phyloP scores from a whole-genome alignment of 2,797 vertebrate genomes.

The Glyptemys insculpta region DNA sequence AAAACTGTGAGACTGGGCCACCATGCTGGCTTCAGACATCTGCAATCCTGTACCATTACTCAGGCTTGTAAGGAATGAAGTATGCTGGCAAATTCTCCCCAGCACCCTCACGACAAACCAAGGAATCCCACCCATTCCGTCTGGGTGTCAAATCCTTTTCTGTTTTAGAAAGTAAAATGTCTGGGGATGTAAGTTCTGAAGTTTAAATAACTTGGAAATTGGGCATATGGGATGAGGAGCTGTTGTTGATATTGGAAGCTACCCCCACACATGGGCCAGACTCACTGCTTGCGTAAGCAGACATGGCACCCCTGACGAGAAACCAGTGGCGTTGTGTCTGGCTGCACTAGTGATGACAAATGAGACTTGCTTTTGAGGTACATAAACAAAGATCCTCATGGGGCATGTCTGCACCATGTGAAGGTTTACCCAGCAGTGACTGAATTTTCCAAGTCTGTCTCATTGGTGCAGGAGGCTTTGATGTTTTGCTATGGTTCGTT shows the following conservation, averaged over 20 bases:
- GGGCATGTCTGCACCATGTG: neutral
- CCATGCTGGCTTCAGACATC: neutral
- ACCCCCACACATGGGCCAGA: rapidly evolving
- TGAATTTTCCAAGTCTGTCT: neutral
- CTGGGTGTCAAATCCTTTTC: neutral
- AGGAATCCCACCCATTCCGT: neutral
- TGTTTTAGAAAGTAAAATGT: neutral
- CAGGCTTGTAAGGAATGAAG: neutral
- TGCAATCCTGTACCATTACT: neutral
- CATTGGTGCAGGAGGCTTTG: neutral
- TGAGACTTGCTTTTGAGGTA: too few relatives aligned
- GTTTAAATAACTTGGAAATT: neutral
- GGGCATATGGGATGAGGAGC: neutral
- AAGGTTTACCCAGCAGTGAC: neutral
- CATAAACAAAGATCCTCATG: rapidly evolving
- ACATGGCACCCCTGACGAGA: rapidly evolving
- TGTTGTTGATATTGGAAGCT: neutral
- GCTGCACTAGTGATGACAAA: neutral
- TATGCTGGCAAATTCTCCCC: neutral
- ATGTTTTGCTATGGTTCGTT: neutral
- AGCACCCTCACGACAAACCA: neutral
- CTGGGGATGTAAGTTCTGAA: neutral
- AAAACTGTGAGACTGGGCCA: neutral
- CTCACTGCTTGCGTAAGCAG: rapidly evolving
- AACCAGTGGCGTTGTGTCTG: neutral